Evolutionary conservation across 2,797 vertebrate species (phyloP), one percentile per base, ranked within the genome.

Genomic region (Loris lydekkerianus): DNA sequence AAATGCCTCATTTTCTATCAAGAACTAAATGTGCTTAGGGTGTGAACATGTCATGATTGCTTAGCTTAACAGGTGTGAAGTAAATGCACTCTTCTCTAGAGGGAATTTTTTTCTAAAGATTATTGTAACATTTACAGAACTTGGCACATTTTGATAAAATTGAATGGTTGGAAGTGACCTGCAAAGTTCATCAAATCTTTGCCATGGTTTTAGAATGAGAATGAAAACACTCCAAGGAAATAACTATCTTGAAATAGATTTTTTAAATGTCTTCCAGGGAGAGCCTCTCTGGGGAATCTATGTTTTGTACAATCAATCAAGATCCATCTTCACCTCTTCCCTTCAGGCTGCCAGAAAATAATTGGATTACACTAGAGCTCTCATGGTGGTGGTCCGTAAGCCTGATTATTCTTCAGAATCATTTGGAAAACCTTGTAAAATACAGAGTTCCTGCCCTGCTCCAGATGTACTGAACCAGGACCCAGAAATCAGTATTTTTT

Each of bases 41-140:
- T 96, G 46, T 90, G 77, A 95, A 90, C 15, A 40, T 86, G 81
- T 86, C 95, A 89, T 29, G 88, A 89, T 40, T 14, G 2, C 29
- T 95, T 95, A 96, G 93, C 63, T 93, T 94, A 97, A 96, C 92
- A 93, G 31, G 77, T 94, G 82, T 53, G 72, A 96, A 90, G 76
- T 31, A 83, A 95, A 94, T 58, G 23, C 18, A 20, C 67, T 94
- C 31, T 92, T 92, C 86, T 86, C 92, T 92, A 63, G 18, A 89
- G 75, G 88, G 86, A 92, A 87, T 46, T 76, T 77, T 81, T 93
- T 86, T 95, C 87, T 29, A 53, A 73, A 83, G 91, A 87, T 93
- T 75, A 89, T 80, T 94, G 85, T 60, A 69, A 72, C 90, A 76
- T 88, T 96, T 94, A 88, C 20, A 89, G 58, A 92, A 69, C 31